A percentile compares a stretch with the other conserved stretches of the same genome.
Conservation (phyloP, 2,888 invertebrate genomes). For the Lobophora halterata region DNA sequence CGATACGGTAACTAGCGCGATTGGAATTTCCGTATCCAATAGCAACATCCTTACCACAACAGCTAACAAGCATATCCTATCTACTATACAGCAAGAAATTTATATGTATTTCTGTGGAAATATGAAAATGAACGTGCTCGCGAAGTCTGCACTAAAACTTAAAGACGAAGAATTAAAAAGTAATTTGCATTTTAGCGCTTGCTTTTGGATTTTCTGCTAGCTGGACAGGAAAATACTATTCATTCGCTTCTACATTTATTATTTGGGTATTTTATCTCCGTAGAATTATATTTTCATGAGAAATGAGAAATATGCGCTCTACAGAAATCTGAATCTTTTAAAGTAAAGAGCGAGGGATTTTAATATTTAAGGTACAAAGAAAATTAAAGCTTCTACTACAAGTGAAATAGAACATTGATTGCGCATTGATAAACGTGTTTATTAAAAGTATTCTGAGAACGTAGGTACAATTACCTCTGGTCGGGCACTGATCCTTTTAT, state of each 20-base stretch:
- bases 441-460: conserved; percentile 11
- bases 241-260: conserved; percentile 11
- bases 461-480: conserved; percentile 16
- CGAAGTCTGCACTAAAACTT: conserved; percentile 7
- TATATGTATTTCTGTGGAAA: conserved; percentile 21
- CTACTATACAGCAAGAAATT: conserved; percentile 11
- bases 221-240: conserved; percentile 4
- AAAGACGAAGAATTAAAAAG: conserved; percentile 17
- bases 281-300: background rate
- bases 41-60: conserved; percentile 27
- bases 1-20: conserved; percentile 24
- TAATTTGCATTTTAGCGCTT: conserved; percentile 19
- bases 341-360: too few species aligned
- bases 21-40: conserved; percentile 30
- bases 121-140: conserved; percentile 20
- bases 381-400: background rate
- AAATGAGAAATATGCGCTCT: background rate
- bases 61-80: conserved; percentile 15
- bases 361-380: background rate
- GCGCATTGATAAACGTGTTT: conserved; percentile 15
- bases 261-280: conserved; percentile 1
- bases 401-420: conserved; percentile 7
- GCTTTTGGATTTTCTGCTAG: conserved; percentile 4
- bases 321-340: too few species aligned
- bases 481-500: conserved; percentile 21